Evolutionary conservation across 2,888 invertebrate species (phyloP).

Genomic region (Hypselothyrea guttata): DNA sequence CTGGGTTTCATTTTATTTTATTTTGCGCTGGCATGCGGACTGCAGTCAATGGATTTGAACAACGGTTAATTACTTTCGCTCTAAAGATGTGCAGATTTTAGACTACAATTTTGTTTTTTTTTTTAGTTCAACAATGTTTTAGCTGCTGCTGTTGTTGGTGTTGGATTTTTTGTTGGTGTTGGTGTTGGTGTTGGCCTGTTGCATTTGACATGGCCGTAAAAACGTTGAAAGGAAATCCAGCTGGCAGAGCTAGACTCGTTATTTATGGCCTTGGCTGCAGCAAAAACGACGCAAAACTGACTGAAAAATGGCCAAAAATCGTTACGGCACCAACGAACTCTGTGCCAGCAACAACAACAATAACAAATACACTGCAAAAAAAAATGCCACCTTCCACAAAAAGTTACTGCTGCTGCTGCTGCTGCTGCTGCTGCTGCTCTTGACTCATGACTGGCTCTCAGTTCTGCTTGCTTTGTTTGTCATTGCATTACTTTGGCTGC

Average conservation of each 20-base stretch:
- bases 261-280: conserved; percentile 48
- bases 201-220: conserved; percentile 62
- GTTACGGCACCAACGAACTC: conserved; percentile 25
- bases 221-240: conserved; percentile 57
- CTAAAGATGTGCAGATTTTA: conserved; percentile 55
- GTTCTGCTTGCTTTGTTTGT: conserved; percentile 67
- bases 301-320: conserved; percentile 62
- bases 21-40: conserved; percentile 12
- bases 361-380: conserved; percentile 8
- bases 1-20: conserved; percentile 9
- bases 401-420: neutral
- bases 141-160: conserved; percentile 3
- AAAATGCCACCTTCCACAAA: conserved; percentile 7
- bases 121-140: neutral
- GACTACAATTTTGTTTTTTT: conserved; percentile 19
- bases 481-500: conserved; percentile 73
- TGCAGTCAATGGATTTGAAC: conserved; percentile 41
- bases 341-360: neutral
- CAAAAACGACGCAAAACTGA: conserved; percentile 28
- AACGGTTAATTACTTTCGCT: conserved; percentile 66
- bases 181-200: conserved; percentile 46
- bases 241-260: conserved; percentile 49
- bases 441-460: conserved; percentile 40
- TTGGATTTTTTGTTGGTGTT: conserved; percentile 14
- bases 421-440: conserved; percentile 17